Conservation (phyloP, 2,888 invertebrate genomes). For the Zeuzera pyrina region DNA sequence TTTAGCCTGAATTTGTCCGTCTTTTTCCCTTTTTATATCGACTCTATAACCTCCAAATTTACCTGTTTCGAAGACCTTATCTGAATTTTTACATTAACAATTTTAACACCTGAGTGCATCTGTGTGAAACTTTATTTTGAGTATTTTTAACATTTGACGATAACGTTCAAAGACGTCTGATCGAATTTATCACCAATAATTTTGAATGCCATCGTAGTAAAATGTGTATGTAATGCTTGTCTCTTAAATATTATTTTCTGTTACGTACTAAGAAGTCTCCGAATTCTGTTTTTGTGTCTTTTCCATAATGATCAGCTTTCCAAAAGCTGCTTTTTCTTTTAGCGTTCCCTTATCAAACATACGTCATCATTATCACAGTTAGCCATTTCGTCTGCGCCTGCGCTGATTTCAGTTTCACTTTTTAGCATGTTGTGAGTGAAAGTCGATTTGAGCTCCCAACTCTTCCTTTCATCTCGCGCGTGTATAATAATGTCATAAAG, state of each 20-base stretch:
- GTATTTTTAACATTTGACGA: too few species aligned
- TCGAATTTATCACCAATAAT: too few species aligned
- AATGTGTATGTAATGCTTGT: too few species aligned
- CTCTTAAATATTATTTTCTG: too few species aligned
- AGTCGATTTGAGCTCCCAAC: constrained; percentile 54
- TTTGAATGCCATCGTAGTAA: too few species aligned
- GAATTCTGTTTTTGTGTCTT: too few species aligned
- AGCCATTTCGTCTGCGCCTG: constrained; percentile 34
- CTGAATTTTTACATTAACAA: constrained; percentile 11
- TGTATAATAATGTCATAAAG: constrained; percentile 27
- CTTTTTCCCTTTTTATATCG: constrained; percentile 26
- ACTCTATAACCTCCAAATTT: constrained; percentile 33
- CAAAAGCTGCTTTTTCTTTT: neutral
- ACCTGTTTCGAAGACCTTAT: constrained; percentile 17
- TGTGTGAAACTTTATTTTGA: too few species aligned
- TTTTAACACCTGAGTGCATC: too few species aligned
- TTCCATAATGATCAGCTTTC: constrained; percentile 8
- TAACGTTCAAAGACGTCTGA: too few species aligned
- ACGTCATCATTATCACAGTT: constrained; percentile 33
- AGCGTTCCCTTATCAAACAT: neutral
- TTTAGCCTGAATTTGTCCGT: constrained; percentile 24
- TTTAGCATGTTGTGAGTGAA: constrained; percentile 63
- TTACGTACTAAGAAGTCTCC: too few species aligned
- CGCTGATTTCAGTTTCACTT: constrained; percentile 64
- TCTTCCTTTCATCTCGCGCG: constrained; percentile 52